Conservation (phyloP, 53 echinoderm and acorn worm species). For the Echinarachnius parma region DNA sequence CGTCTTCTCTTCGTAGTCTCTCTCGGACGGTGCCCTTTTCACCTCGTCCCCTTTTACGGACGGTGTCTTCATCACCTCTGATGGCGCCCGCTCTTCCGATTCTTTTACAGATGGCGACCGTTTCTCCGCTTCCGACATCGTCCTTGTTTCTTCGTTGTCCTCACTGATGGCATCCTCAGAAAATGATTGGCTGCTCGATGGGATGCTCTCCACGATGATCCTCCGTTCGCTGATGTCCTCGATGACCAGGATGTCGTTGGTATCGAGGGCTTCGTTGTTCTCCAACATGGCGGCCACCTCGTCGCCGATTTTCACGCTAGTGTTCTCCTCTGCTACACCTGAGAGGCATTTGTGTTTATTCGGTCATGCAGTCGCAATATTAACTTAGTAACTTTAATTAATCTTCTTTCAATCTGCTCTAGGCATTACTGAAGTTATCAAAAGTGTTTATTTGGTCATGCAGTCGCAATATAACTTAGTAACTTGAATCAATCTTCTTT, state of each 20-base stretch:
- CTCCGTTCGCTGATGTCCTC: slow-evolving; percentile 55
- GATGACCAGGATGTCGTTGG: slow-evolving; percentile 49
- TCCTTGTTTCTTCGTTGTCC: not conserved
- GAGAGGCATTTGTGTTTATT: no score
- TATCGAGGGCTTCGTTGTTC: slow-evolving; percentile 46
- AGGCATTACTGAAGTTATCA: no score
- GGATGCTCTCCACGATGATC: slow-evolving; percentile 43
- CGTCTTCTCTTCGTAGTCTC: not conserved
- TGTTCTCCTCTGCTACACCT: slow-evolving; percentile 65
- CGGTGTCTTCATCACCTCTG: no score
- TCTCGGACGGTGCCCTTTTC: not conserved
- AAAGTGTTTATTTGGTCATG: no score
- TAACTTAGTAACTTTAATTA: no score
- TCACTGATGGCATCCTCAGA: not conserved
- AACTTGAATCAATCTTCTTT: no score
- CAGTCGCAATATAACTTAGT: no score
- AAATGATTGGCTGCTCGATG: slow-evolving; percentile 6
- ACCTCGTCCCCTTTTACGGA: not conserved
- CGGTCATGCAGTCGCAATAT: no score
- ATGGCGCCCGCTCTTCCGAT: no score
- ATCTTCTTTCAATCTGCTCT: no score
- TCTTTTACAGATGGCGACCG: no score
- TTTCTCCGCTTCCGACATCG: not conserved
- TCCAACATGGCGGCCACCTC: slow-evolving; percentile 58
- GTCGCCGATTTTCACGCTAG: slow-evolving; percentile 52